phyloP scores from a whole-genome alignment of 2,888 invertebrate species.

The Cephus pulcher region DNA sequence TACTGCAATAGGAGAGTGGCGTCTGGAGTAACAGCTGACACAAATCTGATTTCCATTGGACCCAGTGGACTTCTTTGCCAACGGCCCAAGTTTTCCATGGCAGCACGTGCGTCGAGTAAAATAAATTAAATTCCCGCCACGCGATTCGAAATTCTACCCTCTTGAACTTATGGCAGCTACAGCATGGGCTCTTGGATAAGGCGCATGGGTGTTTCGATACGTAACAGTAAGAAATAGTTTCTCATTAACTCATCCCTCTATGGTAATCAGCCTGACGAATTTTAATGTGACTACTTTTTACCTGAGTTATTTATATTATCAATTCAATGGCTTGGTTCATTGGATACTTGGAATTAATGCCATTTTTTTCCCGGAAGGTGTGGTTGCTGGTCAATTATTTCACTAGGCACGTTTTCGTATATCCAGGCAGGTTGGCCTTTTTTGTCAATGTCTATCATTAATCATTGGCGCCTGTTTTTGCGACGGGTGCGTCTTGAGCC shows the following conservation, averaged over 20 bases:
- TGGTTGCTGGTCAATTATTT: too few relatives aligned
- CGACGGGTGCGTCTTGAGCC: neutral
- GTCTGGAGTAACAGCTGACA: conserved; percentile 34
- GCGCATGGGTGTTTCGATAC: too few relatives aligned
- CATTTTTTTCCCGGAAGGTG: too few relatives aligned
- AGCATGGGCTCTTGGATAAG: neutral
- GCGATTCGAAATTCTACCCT: neutral
- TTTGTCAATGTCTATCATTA: conserved; percentile 15
- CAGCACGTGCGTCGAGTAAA: conserved; percentile 29
- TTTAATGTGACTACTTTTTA: too few relatives aligned
- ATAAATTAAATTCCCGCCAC: conserved; percentile 33
- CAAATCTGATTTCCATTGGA: conserved; percentile 43
- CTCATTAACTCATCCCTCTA: too few relatives aligned
- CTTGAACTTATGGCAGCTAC: neutral
- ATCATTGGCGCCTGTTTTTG: conserved; percentile 17
- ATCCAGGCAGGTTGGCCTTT: conserved; percentile 11
- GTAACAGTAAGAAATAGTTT: too few relatives aligned
- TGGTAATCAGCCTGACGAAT: too few relatives aligned
- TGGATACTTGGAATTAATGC: too few relatives aligned
- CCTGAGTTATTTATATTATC: too few relatives aligned
- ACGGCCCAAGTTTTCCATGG: conserved; percentile 19
- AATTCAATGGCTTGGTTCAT: too few relatives aligned
- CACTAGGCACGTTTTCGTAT: too few relatives aligned
- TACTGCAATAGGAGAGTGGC: too few relatives aligned
- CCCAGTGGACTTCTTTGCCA: conserved; percentile 21